Conservation (phyloP, 2,888 invertebrate genomes). For the Ypsolopha sequella region DNA sequence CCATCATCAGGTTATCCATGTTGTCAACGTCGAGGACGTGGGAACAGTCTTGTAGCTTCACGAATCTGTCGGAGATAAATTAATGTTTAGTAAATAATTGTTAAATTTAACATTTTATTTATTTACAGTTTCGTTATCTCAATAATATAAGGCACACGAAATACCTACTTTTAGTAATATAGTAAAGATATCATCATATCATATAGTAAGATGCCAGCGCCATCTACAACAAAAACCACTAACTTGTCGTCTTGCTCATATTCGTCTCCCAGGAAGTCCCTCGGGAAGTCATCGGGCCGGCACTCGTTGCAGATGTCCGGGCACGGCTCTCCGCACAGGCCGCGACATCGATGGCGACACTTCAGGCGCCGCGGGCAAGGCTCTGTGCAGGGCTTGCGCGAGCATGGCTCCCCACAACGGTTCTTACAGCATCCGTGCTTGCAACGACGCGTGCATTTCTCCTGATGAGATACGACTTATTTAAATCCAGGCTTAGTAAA, state of each 20-base stretch:
- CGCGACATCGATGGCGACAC: constrained; percentile 76
- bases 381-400: constrained; percentile 45
- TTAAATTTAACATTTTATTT: no score
- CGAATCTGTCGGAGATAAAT: constrained; percentile 41
- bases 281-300: constrained; percentile 55
- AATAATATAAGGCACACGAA: no score
- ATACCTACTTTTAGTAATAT: no score
- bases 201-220: no score
- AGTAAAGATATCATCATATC: no score
- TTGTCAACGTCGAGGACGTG: constrained; percentile 58
- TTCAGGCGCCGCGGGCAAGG: constrained; percentile 37
- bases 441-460: constrained; percentile 51
- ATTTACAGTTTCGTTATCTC: no score
- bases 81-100: no score
- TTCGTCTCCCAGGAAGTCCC: constrained; percentile 39
- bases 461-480: constrained; percentile 20
- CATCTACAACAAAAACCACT: constrained; percentile 2
- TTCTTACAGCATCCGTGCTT: constrained; percentile 55
- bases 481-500: neutral
- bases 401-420: constrained; percentile 57
- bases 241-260: constrained; percentile 64
- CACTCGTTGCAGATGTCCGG: constrained; percentile 72
- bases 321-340: constrained; percentile 80
- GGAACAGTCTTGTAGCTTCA: constrained; percentile 62
- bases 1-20: constrained; percentile 50